These are phyloP conservation scores for Phenacoccus solenopsis DNA, from an alignment of 1,140 invertebrate species.

Conservation along the genomic window DNA sequence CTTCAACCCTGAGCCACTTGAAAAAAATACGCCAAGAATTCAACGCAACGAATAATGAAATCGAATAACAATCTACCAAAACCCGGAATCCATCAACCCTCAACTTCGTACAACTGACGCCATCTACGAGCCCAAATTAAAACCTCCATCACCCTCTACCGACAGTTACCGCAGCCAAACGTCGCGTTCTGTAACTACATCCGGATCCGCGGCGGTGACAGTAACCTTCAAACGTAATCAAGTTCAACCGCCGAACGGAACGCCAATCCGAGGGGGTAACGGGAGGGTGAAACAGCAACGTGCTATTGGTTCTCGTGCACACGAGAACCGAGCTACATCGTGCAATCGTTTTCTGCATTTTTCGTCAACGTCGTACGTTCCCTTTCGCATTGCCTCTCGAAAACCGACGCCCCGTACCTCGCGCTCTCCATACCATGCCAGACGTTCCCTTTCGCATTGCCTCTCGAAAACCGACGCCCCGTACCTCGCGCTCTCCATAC, in stretches of 20 bases:
- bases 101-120: no score
- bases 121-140: background rate
- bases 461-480: background rate
- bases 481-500: background rate
- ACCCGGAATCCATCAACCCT: no score
- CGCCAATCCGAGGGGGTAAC: constrained; percentile 5
- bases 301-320: constrained; percentile 12
- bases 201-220: background rate
- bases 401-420: no score
- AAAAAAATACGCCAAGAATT: no score
- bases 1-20: no score
- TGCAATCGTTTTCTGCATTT: background rate
- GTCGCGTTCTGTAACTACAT: background rate
- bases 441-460: background rate
- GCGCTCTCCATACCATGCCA: background rate
- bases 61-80: no score
- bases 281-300: constrained; percentile 19
- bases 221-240: constrained; percentile 12
- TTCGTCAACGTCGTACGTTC: background rate
- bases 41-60: no score
- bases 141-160: background rate
- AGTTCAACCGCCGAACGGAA: constrained; percentile 15
- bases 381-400: background rate
- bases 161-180: background rate
- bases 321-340: no score